Evolutionary conservation across 2,113 vertebrate genomes (phyloP).

Genomic region (Istiophorus platypterus): DNA sequence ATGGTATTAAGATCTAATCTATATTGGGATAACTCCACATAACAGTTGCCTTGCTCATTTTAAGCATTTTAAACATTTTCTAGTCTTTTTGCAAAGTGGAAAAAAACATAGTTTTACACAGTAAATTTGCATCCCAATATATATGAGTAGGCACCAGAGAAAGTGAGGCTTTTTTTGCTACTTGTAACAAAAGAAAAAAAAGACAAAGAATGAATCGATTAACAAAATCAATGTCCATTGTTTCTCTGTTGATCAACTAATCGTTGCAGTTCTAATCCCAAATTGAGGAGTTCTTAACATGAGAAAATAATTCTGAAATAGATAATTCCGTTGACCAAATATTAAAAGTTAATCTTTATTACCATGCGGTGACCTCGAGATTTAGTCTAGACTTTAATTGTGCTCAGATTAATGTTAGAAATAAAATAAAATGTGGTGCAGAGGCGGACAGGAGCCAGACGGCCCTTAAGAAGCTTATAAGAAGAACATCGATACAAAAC

Average conservation of each 20-base stretch:
- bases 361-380: background rate
- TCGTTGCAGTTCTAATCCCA: background rate
- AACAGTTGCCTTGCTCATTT: background rate
- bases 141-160: background rate
- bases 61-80: background rate
- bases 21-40: background rate
- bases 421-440: conserved; percentile 18
- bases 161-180: background rate
- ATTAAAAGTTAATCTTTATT: background rate
- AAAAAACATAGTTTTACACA: background rate
- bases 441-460: conserved; percentile 62
- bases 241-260: background rate
- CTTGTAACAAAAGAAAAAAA: background rate
- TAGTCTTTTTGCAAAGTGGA: background rate
- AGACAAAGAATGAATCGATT: background rate
- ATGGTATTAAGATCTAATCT: conserved; percentile 36
- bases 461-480: conserved; percentile 63
- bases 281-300: background rate
- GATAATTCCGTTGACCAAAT: background rate
- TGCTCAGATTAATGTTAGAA: background rate
- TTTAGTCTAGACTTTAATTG: conserved; percentile 22
- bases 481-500: conserved; percentile 52
- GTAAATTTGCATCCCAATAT: background rate
- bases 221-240: background rate
- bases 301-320: background rate